phyloP scores from a whole-genome alignment of 2,113 vertebrate genomes.

The Tapirus terrestris region DNA sequence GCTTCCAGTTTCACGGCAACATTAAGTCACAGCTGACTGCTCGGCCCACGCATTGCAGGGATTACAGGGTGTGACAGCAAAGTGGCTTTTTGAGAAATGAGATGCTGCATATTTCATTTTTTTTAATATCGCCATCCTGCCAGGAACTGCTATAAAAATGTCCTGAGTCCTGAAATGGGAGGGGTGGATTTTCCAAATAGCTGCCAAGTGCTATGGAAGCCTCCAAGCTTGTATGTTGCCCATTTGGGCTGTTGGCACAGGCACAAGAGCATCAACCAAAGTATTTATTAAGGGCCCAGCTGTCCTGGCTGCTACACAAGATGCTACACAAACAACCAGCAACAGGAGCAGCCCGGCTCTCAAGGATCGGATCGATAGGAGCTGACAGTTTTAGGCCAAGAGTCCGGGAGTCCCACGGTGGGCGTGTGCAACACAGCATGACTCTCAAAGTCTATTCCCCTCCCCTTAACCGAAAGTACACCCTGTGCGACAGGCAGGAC shows the following conservation, averaged over 20 bases:
- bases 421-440: fast-evolving
- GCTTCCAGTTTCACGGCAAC: neutral
- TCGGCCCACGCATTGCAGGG: neutral
- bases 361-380: neutral
- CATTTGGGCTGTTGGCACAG: constrained; percentile 51
- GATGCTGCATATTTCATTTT: constrained; percentile 27
- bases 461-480: neutral
- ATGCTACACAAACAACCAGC: neutral
- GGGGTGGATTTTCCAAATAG: neutral
- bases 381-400: neutral
- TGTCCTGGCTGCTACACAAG: constrained; percentile 57
- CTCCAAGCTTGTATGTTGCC: neutral
- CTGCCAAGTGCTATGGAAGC: neutral
- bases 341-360: neutral
- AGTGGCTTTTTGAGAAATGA: constrained; percentile 63
- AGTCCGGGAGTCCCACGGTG: neutral
- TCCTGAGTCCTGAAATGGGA: constrained; percentile 1
- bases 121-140: constrained; percentile 18
- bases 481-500: neutral
- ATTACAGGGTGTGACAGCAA: constrained; percentile 23
- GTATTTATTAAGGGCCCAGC: constrained; percentile 63
- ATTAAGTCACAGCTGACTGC: neutral
- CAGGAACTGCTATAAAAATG: constrained; percentile 57
- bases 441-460: neutral
- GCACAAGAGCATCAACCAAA: neutral